Evolutionary conservation across 2,888 invertebrate genomes (phyloP).

Genomic region (Pollenia angustigena): DNA sequence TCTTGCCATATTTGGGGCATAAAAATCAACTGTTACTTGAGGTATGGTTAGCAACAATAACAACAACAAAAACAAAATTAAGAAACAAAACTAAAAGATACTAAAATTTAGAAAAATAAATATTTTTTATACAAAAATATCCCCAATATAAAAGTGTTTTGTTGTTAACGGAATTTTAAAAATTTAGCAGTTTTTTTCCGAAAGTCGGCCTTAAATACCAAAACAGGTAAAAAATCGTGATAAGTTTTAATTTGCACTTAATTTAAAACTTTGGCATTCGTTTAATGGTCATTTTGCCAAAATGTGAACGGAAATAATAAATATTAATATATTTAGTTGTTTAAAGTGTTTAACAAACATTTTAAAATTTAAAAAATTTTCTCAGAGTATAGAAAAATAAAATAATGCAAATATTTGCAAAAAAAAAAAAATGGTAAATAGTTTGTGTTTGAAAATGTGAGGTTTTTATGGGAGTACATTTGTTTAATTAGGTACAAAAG

Average conservation of each 20-base stretch:
- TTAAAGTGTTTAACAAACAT: neutral
- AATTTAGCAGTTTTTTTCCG: conserved; percentile 36
- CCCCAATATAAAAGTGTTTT: conserved; percentile 8
- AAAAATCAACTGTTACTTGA: conserved; percentile 51
- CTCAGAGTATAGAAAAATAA: conserved; percentile 2
- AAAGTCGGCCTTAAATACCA: conserved; percentile 34
- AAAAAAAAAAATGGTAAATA: neutral
- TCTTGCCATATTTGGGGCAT: conserved; percentile 70
- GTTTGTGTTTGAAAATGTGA: neutral
- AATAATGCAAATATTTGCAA: neutral
- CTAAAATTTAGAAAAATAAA: conserved; percentile 10
- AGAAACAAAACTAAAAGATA: conserved; percentile 36
- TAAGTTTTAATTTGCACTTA: conserved; percentile 23
- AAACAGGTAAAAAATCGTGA: conserved; percentile 43
- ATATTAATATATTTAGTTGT: neutral
- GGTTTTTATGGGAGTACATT: neutral
- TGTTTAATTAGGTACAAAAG: no score
- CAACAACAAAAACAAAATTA: neutral
- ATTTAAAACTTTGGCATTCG: neutral
- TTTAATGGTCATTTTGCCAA: neutral
- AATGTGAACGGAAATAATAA: conserved; percentile 44
- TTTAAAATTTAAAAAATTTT: conserved; percentile 18
- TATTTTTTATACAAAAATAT: conserved; percentile 26
- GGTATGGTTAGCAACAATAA: conserved; percentile 8
- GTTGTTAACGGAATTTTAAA: conserved; percentile 35